These are phyloP conservation scores for Aphelinus certus DNA, from an alignment of 1,140 invertebrate genomes.

Conservation along the genomic window DNA sequence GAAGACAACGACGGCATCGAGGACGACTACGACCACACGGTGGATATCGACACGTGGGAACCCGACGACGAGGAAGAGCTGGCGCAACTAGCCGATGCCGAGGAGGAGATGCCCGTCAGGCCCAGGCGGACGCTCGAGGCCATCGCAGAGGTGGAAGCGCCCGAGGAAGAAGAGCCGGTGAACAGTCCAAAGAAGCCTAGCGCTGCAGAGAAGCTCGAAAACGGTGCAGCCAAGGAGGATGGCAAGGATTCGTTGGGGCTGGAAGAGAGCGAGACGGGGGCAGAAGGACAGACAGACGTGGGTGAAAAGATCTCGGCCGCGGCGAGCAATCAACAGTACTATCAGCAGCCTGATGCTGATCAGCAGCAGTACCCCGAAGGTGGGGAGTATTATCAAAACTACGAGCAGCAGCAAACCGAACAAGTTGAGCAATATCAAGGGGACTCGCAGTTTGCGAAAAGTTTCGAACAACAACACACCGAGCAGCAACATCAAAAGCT, in stretches of 20 bases:
- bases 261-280: no score
- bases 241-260: no score
- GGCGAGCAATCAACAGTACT: no score
- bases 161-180: neutral
- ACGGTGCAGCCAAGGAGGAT: no score
- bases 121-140: slow-evolving; percentile 25
- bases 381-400: neutral
- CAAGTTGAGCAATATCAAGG: slow-evolving; percentile 12
- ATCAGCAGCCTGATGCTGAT: no score
- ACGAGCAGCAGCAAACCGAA: neutral
- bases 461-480: neutral
- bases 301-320: no score
- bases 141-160: slow-evolving; percentile 25
- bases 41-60: slow-evolving; percentile 37
- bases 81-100: slow-evolving; percentile 29
- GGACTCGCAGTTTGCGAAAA: neutral
- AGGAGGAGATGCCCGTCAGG: neutral
- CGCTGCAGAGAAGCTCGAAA: no score
- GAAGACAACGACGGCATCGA: slow-evolving; percentile 18
- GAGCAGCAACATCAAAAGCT: neutral
- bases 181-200: no score
- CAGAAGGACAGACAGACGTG: no score
- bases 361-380: no score
- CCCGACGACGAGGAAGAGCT: slow-evolving; percentile 38
- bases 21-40: slow-evolving; percentile 31